These are phyloP conservation scores for Drosophila monieri DNA, from an alignment of 2,888 invertebrate species.

Conservation along the genomic window DNA sequence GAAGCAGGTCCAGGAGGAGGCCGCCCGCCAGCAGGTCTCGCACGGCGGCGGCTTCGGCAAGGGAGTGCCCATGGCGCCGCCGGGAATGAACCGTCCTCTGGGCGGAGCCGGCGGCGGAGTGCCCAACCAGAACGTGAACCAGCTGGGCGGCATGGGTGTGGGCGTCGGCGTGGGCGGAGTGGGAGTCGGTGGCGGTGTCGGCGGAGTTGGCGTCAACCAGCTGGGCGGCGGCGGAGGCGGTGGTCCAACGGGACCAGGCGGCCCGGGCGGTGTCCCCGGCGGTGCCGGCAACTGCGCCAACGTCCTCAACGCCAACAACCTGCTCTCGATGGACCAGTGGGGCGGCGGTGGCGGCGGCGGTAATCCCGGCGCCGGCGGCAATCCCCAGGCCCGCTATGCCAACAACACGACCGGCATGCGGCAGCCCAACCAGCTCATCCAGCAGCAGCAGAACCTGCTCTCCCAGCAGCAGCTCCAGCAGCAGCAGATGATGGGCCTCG, in stretches of 20 bases:
- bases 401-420: constrained; percentile 81
- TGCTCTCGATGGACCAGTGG: constrained; percentile 86
- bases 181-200: constrained; percentile 53
- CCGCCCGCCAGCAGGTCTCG: constrained; percentile 94
- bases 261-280: constrained; percentile 24
- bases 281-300: constrained; percentile 59
- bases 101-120: constrained; percentile 64
- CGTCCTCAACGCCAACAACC: constrained; percentile 84
- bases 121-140: constrained; percentile 55
- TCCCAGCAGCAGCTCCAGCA: constrained; percentile 82
- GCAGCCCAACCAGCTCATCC: constrained; percentile 85
- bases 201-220: constrained; percentile 61
- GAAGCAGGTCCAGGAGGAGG: constrained; percentile 95
- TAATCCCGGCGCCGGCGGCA: constrained; percentile 54
- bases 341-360: constrained; percentile 83
- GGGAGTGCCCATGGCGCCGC: constrained; percentile 84
- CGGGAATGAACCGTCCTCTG: constrained; percentile 85
- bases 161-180: constrained; percentile 67
- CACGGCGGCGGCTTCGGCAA: constrained; percentile 90
- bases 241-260: constrained; percentile 43
- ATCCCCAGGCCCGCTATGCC: constrained; percentile 82
- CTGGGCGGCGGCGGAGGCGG: constrained; percentile 42
- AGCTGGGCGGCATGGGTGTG: constrained; percentile 69
- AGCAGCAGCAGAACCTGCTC: constrained; percentile 79
- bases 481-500: constrained; percentile 55